Evolutionary conservation across 2,888 invertebrate genomes (phyloP).

Genomic region (Notodonta ziczac): DNA sequence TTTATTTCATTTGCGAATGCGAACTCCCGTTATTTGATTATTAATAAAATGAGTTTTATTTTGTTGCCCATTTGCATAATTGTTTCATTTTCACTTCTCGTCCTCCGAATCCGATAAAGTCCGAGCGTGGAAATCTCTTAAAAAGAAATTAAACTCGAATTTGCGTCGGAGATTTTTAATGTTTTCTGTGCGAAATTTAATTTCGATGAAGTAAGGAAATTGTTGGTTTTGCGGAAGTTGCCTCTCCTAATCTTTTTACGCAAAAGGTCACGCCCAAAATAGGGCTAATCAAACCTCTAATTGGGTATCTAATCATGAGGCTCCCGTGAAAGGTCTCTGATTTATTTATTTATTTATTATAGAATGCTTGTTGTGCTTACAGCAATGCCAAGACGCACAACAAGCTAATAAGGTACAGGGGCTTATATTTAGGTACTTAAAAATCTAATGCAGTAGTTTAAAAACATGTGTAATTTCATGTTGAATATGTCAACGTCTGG

Average conservation of each 20-base stretch:
- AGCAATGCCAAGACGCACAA: no score
- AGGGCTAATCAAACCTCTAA: conserved; percentile 16
- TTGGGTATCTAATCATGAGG: conserved; percentile 8
- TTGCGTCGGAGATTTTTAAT: conserved; percentile 56
- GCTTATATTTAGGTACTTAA: no score
- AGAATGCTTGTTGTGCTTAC: no score
- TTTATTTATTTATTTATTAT: no score
- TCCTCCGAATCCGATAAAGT: conserved; percentile 68
- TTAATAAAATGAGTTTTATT: conserved; percentile 83
- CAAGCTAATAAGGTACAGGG: no score
- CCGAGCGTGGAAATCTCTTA: conserved; percentile 59
- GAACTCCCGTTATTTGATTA: conserved; percentile 80
- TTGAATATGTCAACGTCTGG: no score
- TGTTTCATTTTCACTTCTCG: conserved; percentile 78
- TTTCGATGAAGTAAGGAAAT: conserved; percentile 36
- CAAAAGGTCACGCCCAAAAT: conserved; percentile 13
- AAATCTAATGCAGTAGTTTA: no score
- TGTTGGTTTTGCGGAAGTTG: conserved; percentile 30
- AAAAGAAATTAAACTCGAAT: conserved; percentile 72
- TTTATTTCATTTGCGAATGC: conserved; percentile 78
- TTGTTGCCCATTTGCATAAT: conserved; percentile 80
- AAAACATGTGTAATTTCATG: no score
- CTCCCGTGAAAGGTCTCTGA: not conserved
- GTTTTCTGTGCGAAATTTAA: conserved; percentile 46
- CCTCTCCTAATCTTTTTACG: conserved; percentile 22